Evolutionary conservation across 2,888 invertebrate genomes (phyloP).

Genomic region (Sesamia inferens): DNA sequence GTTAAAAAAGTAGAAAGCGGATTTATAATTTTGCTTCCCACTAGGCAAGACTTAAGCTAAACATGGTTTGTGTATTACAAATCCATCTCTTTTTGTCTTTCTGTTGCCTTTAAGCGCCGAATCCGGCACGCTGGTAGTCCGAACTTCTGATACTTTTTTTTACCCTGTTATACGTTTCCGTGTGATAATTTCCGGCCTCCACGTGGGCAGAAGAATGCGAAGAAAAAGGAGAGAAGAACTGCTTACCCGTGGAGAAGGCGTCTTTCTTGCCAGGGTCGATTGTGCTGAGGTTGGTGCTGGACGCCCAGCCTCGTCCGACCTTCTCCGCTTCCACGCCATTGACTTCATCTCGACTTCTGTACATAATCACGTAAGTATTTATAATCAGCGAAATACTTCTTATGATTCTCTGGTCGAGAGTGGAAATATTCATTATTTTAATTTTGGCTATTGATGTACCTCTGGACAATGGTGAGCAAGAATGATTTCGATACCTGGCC

Average conservation of each 20-base stretch:
- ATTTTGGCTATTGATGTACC: neutral
- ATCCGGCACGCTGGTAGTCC: neutral
- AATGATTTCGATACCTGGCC: neutral
- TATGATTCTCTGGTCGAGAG: neutral
- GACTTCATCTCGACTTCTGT: conserved; percentile 87
- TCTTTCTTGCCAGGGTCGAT: conserved; percentile 85
- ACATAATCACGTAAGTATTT: conserved; percentile 28
- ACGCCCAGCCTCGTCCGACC: conserved; percentile 93
- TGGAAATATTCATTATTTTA: neutral
- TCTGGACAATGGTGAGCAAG: neutral
- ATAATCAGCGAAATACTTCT: neutral
- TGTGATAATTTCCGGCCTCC: neutral
- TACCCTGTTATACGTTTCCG: neutral
- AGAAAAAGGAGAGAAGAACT: neutral
- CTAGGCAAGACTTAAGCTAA: neutral
- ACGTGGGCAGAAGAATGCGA: neutral
- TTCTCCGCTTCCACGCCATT: conserved; percentile 85
- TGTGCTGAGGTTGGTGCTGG: conserved; percentile 92
- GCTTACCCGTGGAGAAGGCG: conserved; percentile 83
- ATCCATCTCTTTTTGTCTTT: neutral
- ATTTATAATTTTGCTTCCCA: neutral
- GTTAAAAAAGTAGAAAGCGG: neutral
- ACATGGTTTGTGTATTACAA: neutral
- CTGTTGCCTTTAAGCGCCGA: neutral
- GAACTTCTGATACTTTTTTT: neutral